Evolutionary conservation across 2,888 invertebrate genomes (phyloP).

Genomic region (Venustoraphidia nigricollis): DNA sequence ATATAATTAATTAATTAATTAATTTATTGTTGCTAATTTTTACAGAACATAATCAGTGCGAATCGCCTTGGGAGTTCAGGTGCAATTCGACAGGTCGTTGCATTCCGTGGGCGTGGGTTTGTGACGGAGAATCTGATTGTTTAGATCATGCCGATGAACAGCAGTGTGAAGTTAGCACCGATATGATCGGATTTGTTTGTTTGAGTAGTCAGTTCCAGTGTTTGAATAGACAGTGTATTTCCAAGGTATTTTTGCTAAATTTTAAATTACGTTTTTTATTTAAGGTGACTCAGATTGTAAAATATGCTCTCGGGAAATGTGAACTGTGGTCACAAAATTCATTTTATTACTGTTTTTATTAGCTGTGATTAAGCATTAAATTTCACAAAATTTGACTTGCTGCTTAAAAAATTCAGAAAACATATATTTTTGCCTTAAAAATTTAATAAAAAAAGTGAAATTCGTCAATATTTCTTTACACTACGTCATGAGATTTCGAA

Average conservation of each 20-base stretch:
- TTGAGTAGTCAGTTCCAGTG: conserved; percentile 32
- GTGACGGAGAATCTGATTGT: conserved; percentile 54
- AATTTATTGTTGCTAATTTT: conserved; percentile 1
- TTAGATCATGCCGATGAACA: conserved; percentile 49
- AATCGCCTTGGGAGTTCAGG: conserved; percentile 32
- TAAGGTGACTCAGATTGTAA: no score
- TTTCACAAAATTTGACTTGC: no score
- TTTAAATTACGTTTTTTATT: background rate
- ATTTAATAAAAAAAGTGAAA: no score
- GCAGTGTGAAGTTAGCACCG: conserved; percentile 5
- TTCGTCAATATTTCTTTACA: no score
- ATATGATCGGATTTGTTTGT: conserved; percentile 26
- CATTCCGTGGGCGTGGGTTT: conserved; percentile 52
- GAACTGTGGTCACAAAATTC: no score
- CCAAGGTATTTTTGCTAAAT: conserved; percentile 21
- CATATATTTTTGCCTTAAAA: no score
- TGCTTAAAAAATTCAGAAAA: no score
- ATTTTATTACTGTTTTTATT: no score
- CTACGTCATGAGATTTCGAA: no score
- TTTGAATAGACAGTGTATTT: conserved; percentile 36
- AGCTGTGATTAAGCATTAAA: no score
- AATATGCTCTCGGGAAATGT: no score
- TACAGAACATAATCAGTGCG: conserved; percentile 29
- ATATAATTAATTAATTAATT: no score
- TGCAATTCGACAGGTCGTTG: conserved; percentile 50